Conservation (phyloP, 1,140 invertebrate species). For the Apis mellifera region DNA sequence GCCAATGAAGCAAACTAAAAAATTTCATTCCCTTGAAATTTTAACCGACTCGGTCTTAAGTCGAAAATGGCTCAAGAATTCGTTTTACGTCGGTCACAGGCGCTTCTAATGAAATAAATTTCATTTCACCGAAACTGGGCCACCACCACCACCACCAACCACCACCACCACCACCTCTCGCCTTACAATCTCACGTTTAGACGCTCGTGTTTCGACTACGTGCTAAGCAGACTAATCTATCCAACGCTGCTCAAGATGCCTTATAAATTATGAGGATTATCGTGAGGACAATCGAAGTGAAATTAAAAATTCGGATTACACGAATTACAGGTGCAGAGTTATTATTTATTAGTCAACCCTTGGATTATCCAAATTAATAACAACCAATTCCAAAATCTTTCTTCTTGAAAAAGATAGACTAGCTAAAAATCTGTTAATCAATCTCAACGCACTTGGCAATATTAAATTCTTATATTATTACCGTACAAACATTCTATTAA, state of each 20-base stretch:
- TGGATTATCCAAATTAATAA: no score
- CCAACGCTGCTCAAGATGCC: conserved; percentile 1
- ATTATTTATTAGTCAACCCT: no score
- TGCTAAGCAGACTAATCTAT: neutral
- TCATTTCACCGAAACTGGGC: conserved; percentile 41
- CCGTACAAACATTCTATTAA: no score
- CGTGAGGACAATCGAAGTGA: no score
- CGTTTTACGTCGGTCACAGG: conserved; percentile 40
- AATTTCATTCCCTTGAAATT: conserved; percentile 39
- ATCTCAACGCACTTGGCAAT: no score
- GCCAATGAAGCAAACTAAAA: conserved; percentile 19
- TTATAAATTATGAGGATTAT: conserved; percentile 8
- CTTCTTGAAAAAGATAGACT: no score
- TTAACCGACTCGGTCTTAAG: conserved; percentile 14
- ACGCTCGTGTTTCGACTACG: neutral
- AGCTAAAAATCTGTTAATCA: no score
- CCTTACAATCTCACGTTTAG: conserved; percentile 21
- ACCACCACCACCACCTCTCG: neutral
- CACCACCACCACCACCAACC: conserved; percentile 20
- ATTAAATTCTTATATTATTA: no score
- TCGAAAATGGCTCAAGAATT: conserved; percentile 43
- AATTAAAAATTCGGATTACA: no score
- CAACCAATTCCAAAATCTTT: no score
- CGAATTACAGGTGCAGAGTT: no score
- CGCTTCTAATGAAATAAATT: conserved; percentile 47